Evolutionary conservation across 1,140 invertebrate species (phyloP), one percentile per base, ranked within the genome.

Genomic region (Drosophila virilis): DNA sequence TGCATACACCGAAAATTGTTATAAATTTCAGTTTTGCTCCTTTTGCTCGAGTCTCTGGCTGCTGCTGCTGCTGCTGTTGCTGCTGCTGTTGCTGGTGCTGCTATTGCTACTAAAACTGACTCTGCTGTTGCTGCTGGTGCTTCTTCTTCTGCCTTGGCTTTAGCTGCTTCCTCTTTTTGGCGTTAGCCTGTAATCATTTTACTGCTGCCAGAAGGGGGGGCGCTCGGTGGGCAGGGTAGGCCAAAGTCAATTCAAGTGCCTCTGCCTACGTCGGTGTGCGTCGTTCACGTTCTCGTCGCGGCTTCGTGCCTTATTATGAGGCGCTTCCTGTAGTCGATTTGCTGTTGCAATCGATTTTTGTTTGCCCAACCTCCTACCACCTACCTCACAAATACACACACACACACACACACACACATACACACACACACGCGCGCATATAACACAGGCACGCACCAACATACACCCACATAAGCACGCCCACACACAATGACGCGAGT

Each of bases 241-340:
- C 76, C 84, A 88, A 88, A 88, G 84, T 88, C 80, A 89, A 89
- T 89, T 86, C 79, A 79, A 79, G 77, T 77, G 84, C 79, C 74
- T 70, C 68, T 69, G 70, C 51, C 32, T 45, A 55, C 54, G 43
- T 33, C 52, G 42, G 42, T 62, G 45, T 62, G 55, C 72, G 72
- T 74, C 38, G 58, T 64, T 71, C 50, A 48, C 42, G 64, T 74
- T 72, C 37, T 65, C 57, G 57, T 58, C 57, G 57, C 65, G 65
- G 65, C 66, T 62, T 70, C 67, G 67, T 74, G 66, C 59, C 55
- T 58, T 74, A 62, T 74, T 64, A 60, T 79, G 51, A 73, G 70
- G 72, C 79, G 77, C 76, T 78, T 86, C 68, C 83, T 82, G 68
- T 82, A 86, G 78, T 81, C 75, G 68, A 78, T 74, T 71, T 70